phyloP scores from a whole-genome alignment of 2,113 vertebrate species.

The Amblyornis subalaris region DNA sequence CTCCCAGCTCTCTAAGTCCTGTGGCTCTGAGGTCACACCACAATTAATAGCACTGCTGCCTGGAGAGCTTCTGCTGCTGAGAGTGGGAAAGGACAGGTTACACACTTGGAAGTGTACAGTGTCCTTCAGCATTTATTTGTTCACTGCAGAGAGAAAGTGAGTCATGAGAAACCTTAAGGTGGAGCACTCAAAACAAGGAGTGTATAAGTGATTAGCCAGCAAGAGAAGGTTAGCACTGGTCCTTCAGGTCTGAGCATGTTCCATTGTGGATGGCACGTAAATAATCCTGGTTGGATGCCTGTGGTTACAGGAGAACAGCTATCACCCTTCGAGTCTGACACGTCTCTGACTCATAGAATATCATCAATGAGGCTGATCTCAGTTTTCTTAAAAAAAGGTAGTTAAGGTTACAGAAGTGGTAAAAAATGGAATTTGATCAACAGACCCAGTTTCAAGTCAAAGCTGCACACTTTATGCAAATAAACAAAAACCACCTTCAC shows the following conservation, averaged over 20 bases:
- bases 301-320: conserved; percentile 27
- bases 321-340: conserved; percentile 5
- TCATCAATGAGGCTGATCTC: not conserved
- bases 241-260: conserved; percentile 67
- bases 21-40: not conserved
- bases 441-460: not conserved
- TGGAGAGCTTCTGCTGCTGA: not conserved
- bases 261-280: not conserved
- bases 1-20: not conserved
- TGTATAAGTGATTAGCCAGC: conserved; percentile 60
- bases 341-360: not conserved
- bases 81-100: not conserved
- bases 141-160: conserved; percentile 60
- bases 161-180: conserved; percentile 70
- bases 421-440: not conserved
- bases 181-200: conserved; percentile 68
- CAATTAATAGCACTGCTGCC: not conserved
- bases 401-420: not conserved
- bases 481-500: not conserved
- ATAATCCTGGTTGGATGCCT: conserved; percentile 38
- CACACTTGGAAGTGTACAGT: not conserved
- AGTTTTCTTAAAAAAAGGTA: not conserved
- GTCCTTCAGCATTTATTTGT: conserved; percentile 21
- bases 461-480: not conserved
- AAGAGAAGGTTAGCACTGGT: conserved; percentile 56